These are phyloP conservation scores for Formica selysi DNA, from an alignment of 1,140 invertebrate genomes.

Conservation along the genomic window DNA sequence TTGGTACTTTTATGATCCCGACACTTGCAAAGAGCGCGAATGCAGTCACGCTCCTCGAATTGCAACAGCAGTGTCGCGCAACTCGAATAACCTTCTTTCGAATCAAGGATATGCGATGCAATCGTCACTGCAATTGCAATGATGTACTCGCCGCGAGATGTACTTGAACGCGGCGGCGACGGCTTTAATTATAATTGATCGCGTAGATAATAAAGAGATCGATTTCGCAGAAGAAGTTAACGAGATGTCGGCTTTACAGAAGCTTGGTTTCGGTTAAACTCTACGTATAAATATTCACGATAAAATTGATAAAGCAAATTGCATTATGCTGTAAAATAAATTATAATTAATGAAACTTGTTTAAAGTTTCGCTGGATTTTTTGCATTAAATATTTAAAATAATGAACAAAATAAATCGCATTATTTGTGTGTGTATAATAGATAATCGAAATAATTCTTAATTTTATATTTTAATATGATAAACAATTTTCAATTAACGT, in stretches of 20 bases:
- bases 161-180: slow-evolving; percentile 27
- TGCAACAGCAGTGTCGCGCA: background rate
- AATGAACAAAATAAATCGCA: background rate
- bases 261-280: background rate
- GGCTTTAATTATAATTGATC: slow-evolving; percentile 34
- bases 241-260: background rate
- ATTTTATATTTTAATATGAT: background rate
- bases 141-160: background rate
- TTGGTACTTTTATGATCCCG: slow-evolving; percentile 1
- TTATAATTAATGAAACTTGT: background rate
- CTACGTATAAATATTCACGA: slow-evolving; percentile 2
- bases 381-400: background rate
- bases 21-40: slow-evolving; percentile 6
- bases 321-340: background rate
- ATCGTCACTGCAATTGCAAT: slow-evolving; percentile 61
- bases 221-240: background rate
- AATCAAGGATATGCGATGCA: slow-evolving; percentile 64
- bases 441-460: background rate
- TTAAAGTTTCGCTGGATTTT: background rate
- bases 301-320: background rate
- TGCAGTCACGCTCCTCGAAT: slow-evolving; percentile 9
- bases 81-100: slow-evolving; percentile 53
- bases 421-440: background rate
- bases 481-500: background rate
- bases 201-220: slow-evolving; percentile 20